phyloP scores from a whole-genome alignment of 2,888 invertebrate genomes.

The Chloroclystis v-ata region DNA sequence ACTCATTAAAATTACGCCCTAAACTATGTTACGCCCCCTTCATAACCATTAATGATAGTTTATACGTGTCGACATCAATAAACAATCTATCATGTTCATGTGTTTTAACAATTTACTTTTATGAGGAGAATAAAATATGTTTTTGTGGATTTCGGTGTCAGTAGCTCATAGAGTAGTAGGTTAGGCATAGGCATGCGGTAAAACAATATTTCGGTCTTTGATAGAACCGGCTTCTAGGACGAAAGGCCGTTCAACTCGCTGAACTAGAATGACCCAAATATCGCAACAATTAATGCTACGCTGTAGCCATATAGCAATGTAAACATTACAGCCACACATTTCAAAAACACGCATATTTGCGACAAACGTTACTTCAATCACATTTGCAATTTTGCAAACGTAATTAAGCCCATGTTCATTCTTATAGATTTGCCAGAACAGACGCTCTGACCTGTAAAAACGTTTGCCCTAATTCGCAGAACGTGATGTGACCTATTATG shows the following conservation, averaged over 20 bases:
- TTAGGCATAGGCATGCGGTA: neutral
- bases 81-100: neutral
- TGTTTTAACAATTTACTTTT: neutral
- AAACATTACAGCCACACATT: conserved; percentile 16
- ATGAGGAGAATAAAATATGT: neutral
- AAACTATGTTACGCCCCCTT: conserved; percentile 8
- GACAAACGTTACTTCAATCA: conserved; percentile 8
- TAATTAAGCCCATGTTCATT: conserved; percentile 5
- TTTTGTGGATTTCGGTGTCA: conserved; percentile 5
- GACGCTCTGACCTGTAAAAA: conserved; percentile 4
- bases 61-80: neutral
- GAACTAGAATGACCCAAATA: conserved; percentile 68
- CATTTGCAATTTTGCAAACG: conserved; percentile 17
- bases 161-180: conserved; percentile 21
- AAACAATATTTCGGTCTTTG: conserved; percentile 23
- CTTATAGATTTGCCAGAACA: neutral
- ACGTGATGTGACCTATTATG: conserved; percentile 19
- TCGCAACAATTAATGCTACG: conserved; percentile 51
- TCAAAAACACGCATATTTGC: conserved; percentile 13
- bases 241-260: conserved; percentile 60
- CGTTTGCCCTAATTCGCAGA: conserved; percentile 10
- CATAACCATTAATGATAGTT: neutral
- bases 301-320: conserved; percentile 15
- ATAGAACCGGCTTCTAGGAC: conserved; percentile 54
- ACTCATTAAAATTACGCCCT: neutral